Evolutionary conservation across 2,113 vertebrate genomes (phyloP).

Genomic region (Rattus rattus): DNA sequence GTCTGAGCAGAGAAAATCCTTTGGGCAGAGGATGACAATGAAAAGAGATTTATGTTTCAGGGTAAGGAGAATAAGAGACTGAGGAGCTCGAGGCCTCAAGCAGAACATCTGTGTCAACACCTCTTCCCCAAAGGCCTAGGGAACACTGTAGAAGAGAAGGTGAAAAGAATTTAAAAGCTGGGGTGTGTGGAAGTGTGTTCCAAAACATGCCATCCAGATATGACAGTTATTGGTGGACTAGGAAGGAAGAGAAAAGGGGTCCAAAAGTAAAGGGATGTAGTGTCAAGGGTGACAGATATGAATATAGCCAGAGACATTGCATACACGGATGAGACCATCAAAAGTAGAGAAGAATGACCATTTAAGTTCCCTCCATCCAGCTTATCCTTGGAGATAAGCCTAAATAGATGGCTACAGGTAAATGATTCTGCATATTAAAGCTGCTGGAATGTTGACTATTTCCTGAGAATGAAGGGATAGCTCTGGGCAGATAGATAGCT

Average conservation of each 20-base stretch:
- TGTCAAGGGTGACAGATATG: neutral
- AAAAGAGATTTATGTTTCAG: neutral
- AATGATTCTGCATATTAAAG: neutral
- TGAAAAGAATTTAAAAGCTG: no score
- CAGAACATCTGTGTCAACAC: neutral
- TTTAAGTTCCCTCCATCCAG: neutral
- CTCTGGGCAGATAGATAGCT: neutral
- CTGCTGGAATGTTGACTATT: neutral
- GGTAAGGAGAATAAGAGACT: neutral
- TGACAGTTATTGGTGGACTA: neutral
- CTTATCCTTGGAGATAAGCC: neutral
- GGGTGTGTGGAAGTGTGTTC: neutral
- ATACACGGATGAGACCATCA: neutral
- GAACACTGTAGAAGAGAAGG: neutral
- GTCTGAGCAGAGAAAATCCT: neutral
- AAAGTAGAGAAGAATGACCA: neutral
- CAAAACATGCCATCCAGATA: neutral
- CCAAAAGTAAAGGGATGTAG: neutral
- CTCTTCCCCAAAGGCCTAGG: neutral
- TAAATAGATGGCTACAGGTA: neutral
- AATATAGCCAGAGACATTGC: neutral
- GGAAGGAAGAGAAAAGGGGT: neutral
- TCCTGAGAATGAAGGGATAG: neutral
- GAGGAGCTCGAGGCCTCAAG: neutral
- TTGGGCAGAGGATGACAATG: neutral